A percentile compares a stretch with the other conserved stretches of the same genome.
Conservation (phyloP, 2,888 invertebrate species). For the Notodonta ziczac region DNA sequence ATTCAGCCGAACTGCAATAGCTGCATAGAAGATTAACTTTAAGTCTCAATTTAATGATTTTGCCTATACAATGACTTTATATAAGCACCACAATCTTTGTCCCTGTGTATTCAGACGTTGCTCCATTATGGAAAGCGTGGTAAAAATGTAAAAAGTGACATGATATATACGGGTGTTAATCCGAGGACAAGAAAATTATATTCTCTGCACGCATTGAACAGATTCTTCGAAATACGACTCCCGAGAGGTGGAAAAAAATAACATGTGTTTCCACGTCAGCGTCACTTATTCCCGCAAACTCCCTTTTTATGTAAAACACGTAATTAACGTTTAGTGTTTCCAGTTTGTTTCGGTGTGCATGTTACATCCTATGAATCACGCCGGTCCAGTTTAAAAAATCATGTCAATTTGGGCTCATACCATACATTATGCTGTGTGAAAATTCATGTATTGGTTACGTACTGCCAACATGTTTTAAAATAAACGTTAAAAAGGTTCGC, state of each 20-base stretch:
- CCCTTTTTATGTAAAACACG: neutral
- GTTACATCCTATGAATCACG: neutral
- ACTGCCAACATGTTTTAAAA: too few species aligned
- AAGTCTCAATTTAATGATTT: too few species aligned
- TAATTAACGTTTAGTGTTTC: slow-evolving; percentile 2
- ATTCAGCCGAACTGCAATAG: too few species aligned
- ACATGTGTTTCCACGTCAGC: slow-evolving; percentile 16
- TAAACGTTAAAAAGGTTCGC: too few species aligned
- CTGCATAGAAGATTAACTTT: too few species aligned
- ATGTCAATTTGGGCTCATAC: neutral
- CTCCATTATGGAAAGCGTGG: neutral
- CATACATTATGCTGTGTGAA: neutral
- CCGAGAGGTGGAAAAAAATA: slow-evolving; percentile 16
- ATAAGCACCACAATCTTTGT: neutral
- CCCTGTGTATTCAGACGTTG: neutral
- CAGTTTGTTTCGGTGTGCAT: neutral
- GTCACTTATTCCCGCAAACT: neutral
- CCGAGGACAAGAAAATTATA: slow-evolving; percentile 14
- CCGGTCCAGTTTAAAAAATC: neutral
- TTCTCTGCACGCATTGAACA: slow-evolving; percentile 28
- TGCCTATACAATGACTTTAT: too few species aligned
- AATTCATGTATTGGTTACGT: neutral
- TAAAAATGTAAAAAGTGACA: slow-evolving; percentile 5
- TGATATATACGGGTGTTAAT: slow-evolving; percentile 17
- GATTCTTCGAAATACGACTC: slow-evolving; percentile 25